A percentile compares a stretch with the other conserved stretches of the same genome.
Evolutionary conservation across 2,888 invertebrate species (phyloP).

Genomic region (Brenthis hecate): DNA sequence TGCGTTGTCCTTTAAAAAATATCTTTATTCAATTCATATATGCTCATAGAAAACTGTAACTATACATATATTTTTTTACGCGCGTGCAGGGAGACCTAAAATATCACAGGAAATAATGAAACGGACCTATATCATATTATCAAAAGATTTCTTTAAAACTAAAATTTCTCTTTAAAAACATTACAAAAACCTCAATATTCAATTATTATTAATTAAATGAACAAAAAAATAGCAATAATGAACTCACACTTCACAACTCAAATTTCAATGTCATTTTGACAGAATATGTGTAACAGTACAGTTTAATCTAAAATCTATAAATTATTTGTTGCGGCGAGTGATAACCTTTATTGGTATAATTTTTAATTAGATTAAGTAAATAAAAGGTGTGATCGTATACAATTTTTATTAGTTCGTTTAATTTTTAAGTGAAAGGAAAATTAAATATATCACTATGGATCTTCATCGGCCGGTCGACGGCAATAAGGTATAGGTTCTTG

Average conservation of each 20-base stretch:
- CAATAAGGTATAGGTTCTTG: constrained; percentile 63
- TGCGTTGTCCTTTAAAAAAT: too few relatives aligned
- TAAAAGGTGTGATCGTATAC: constrained; percentile 32
- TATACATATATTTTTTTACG: too few relatives aligned
- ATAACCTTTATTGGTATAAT: constrained; percentile 19
- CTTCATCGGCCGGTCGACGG: constrained; percentile 75
- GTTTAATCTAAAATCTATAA: constrained; percentile 7
- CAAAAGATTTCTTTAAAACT: too few relatives aligned
- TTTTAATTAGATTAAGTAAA: constrained; percentile 43
- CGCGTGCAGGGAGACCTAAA: too few relatives aligned
- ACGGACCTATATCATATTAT: too few relatives aligned
- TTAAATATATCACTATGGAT: constrained; percentile 57
- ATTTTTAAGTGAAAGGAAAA: constrained; percentile 37
- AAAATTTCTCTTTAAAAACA: too few relatives aligned
- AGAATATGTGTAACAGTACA: constrained; percentile 36
- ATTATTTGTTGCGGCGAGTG: constrained; percentile 7
- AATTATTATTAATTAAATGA: too few relatives aligned
- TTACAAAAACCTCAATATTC: constrained; percentile 29
- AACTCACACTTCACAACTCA: neutral
- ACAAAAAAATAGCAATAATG: too few relatives aligned
- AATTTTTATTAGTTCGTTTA: neutral
- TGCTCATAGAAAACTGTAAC: too few relatives aligned
- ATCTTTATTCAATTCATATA: too few relatives aligned
- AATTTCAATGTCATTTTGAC: constrained; percentile 34
- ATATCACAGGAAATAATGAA: too few relatives aligned